Evolutionary conservation across 92 coral and sea anemone genomes (phyloP).

Genomic region (Scolanthus callimorphus): DNA sequence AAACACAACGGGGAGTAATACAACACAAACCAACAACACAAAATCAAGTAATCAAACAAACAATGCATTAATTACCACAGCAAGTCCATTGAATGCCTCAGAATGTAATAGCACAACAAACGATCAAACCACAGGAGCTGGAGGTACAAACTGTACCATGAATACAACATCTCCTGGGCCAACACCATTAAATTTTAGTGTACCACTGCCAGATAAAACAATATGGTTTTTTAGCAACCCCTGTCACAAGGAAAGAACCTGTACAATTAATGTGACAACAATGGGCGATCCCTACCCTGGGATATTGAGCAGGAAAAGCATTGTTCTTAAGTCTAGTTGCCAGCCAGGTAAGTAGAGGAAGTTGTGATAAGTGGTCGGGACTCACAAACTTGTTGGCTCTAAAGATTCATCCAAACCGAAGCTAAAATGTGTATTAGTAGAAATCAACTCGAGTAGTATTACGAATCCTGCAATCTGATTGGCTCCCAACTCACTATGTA

Average conservation of each 20-base stretch:
- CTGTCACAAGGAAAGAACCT: slow-evolving; percentile 21
- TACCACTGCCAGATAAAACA: slow-evolving; percentile 1
- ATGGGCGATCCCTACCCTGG: slow-evolving; percentile 44
- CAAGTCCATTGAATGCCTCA: no score
- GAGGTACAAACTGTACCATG: slow-evolving; percentile 11
- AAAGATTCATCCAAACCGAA: not conserved
- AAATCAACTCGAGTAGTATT: no score
- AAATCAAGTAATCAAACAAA: slow-evolving; percentile 10
- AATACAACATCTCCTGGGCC: not conserved
- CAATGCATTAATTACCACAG: no score
- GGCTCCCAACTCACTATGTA: no score
- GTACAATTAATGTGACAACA: slow-evolving; percentile 5
- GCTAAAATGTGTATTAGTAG: no score
- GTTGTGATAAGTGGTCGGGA: not conserved
- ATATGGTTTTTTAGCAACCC: slow-evolving; percentile 4
- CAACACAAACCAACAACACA: slow-evolving; percentile 6
- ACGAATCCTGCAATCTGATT: no score
- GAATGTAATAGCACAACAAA: not conserved
- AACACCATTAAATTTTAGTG: slow-evolving; percentile 10
- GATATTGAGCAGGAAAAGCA: slow-evolving; percentile 15
- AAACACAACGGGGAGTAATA: slow-evolving; percentile 1
- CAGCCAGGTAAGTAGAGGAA: slow-evolving; percentile 40
- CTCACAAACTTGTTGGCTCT: not conserved
- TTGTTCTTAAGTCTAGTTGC: slow-evolving; percentile 35
- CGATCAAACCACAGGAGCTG: slow-evolving; percentile 7